Conservation (phyloP, 2,797 vertebrate species). For the Odontamblyopus lacepedii region DNA sequence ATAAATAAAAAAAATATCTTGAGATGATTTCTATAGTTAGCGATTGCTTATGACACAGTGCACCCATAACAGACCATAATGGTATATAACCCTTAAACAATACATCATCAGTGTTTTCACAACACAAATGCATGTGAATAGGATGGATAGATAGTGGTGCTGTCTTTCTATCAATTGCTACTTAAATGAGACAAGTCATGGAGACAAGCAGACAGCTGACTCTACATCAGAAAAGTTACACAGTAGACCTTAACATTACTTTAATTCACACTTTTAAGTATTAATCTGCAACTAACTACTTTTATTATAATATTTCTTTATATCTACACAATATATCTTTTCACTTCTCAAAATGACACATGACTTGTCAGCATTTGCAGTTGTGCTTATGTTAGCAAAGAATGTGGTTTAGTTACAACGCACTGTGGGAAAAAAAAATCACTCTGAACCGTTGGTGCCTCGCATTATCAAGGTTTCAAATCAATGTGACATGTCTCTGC, state of each 20-base stretch:
- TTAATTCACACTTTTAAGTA: background rate
- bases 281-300: no score
- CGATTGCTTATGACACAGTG: background rate
- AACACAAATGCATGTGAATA: background rate
- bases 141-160: background rate
- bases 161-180: background rate
- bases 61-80: background rate
- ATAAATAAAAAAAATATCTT: background rate
- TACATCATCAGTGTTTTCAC: background rate
- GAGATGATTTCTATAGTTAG: background rate
- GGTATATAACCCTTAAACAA: background rate
- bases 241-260: background rate
- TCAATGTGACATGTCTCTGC: background rate
- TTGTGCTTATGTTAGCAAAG: background rate
- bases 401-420: slow-evolving; percentile 16
- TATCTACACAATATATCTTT: background rate
- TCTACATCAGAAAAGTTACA: no score
- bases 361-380: slow-evolving; percentile 32
- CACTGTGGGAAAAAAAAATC: slow-evolving; percentile 4
- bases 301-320: no score
- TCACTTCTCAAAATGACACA: background rate
- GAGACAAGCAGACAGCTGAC: no score
- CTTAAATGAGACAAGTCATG: no score
- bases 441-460: background rate
- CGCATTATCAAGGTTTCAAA: slow-evolving; percentile 14